Base-by-base conservation (phyloP, 2,888 invertebrate species). In the Leptopilina drosophilae region DNA sequence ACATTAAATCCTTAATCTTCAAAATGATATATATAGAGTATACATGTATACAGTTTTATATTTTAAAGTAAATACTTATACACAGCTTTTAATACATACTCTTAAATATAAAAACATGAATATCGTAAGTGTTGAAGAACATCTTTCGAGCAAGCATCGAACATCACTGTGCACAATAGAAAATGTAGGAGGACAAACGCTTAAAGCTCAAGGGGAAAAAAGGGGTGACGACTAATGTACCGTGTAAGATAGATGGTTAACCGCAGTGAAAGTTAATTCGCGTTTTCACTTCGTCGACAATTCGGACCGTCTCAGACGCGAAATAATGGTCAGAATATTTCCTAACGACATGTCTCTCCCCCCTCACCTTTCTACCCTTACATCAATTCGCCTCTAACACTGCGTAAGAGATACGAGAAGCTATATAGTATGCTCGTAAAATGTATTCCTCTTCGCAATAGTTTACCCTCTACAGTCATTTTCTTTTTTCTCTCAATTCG, bases 171-270 rank as follows among this genome's bases (percentile, higher is more conserved):
- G 56, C 73, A 73, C 73, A 73, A 73, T 59, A 59, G 56, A 73
- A 33, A 33, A 33, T 33, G 33, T 33, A 33, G 56, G 33, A 69
- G 15, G 85, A 76, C 82, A 87, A 84, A 84, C 85, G 49, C 11
- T 49, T 87, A 87, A 88, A 87, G 84, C 83, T 79, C 83, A 83
- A 81, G 82, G 80, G 66, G 33, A 76, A 40, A 80, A 84, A 84
- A 82, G 86, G 88, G 85, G 87, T 86, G 87, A 83, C 81, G 84
- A 82, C 87, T 90, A 90, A 90, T 90, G 90, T 90, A 90, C 86
- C 89, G 90, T 90, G 87, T 83, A 87, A 90, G 89, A 90, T 90
- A 89, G 88, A 90, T 88, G 88, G 86, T 85, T 87, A 82, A 84
- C 77, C 85, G 82, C 84, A 85, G 83, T 80, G 85, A 88, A 87